Evolutionary conservation across 53 echinoderm and acorn worm species (phyloP), one percentile per base, ranked within the genome.

Genomic region (Stichopus horrens): DNA sequence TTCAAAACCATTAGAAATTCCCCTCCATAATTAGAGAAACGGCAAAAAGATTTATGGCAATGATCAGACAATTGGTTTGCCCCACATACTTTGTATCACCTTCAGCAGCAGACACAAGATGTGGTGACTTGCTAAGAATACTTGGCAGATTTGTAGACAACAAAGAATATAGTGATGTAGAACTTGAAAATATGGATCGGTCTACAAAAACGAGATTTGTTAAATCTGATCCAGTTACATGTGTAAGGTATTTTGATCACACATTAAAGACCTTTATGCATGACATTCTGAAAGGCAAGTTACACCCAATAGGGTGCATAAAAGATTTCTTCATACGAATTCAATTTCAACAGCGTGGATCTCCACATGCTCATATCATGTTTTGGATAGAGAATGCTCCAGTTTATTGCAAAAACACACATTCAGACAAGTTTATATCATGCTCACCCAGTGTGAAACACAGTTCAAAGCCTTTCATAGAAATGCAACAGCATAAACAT

Each of bases 291-390:
- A 89, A 78, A 5, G 23, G 79, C 59, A 20, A 59, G 4, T 53
- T 89, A 11, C 59, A 23, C 6, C 89, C 89, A 37, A 89, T 89
- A 23, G 89, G 89, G 23, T 5, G 22, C 22, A 60, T 89, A 5
- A 5, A 13, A 80, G 79, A 89, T 51, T 91, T 53, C 6, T 92
- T 90, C 58, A 76, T 86, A 3, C 11, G 92, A 60, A 90, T 89
- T 19, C 60, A 83, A 58, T 83, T 83, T 58, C 84, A 90, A 74
- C 90, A 90, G 52, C 86, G 90, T 11, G 79, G 91, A 0, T 90
- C 91, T n/a, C 91, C 91, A 63, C 91, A 90, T 87, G 87, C 87
- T 2, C 91, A 90, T 54, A 90, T 90, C 0, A 76, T 90, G 79
- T 77, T 87, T 54, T 86, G 91, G 91, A 90, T 87, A 11, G 52